phyloP scores from a whole-genome alignment of 2,113 vertebrate genomes.

The Aphyosemion australe region DNA sequence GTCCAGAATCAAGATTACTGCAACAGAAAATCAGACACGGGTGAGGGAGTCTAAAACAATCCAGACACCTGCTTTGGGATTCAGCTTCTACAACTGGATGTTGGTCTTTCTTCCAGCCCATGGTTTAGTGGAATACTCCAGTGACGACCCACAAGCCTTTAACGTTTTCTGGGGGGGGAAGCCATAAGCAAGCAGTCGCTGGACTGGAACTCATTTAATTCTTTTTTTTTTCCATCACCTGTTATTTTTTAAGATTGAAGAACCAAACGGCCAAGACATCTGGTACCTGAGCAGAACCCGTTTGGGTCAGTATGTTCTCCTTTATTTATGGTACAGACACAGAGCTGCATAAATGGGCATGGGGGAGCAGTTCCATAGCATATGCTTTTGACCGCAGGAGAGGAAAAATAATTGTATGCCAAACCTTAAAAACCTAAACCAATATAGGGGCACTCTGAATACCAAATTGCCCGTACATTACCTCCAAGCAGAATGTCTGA shows the following conservation, averaged over 20 bases:
- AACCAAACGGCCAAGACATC: slow-evolving; percentile 45
- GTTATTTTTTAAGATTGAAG: slow-evolving; percentile 40
- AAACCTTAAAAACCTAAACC: slow-evolving; percentile 65
- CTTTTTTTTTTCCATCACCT: slow-evolving; percentile 49
- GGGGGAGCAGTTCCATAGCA: slow-evolving; percentile 50
- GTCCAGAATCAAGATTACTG: slow-evolving; percentile 53
- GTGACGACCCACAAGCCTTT: slow-evolving; percentile 54
- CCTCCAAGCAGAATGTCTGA: slow-evolving; percentile 31
- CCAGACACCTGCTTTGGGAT: slow-evolving; percentile 66
- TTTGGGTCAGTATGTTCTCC: slow-evolving; percentile 38
- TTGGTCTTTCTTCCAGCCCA: slow-evolving; percentile 39
- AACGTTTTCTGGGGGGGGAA: slow-evolving; percentile 14
- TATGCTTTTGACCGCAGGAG: slow-evolving; percentile 58
- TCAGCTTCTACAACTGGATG: slow-evolving; percentile 37
- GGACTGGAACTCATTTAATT: slow-evolving; percentile 27
- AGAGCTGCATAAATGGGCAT: slow-evolving; percentile 66
- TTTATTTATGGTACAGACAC: slow-evolving; percentile 69
- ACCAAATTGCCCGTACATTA: slow-evolving; percentile 59
- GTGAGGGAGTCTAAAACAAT: slow-evolving; percentile 27
- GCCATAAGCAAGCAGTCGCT: slow-evolving; percentile 15
- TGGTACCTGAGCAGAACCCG: slow-evolving; percentile 41
- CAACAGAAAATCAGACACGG: slow-evolving; percentile 35
- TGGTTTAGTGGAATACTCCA: slow-evolving; percentile 43
- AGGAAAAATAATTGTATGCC: slow-evolving; percentile 67
- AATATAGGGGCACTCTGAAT: slow-evolving; percentile 51